Evolutionary conservation across 1,140 invertebrate species (phyloP).

Genomic region (Hestina assimilis): DNA sequence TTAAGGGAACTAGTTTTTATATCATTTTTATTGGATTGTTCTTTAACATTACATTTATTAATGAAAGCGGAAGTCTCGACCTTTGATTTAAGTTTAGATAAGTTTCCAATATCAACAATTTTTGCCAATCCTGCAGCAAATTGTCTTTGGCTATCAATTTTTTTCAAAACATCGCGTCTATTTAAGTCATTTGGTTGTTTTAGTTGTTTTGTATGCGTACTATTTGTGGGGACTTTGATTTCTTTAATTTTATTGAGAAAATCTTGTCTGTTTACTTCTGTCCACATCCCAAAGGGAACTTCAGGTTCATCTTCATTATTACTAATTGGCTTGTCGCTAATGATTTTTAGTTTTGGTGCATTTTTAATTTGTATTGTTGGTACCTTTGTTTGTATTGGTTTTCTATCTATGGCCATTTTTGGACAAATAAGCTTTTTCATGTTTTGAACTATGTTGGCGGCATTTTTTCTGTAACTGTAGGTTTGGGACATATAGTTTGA

Average conservation of each 20-base stretch:
- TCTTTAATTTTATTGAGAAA: conserved; percentile 72
- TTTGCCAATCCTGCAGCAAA: conserved; percentile 40
- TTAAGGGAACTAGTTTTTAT: conserved; percentile 14
- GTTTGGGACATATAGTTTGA: not conserved
- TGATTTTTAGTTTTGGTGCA: conserved; percentile 28
- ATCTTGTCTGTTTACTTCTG: conserved; percentile 65
- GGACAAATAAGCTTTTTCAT: not conserved
- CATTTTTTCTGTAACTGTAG: not conserved
- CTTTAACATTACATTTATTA: conserved; percentile 38
- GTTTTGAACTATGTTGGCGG: not conserved
- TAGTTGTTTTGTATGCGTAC: conserved; percentile 61
- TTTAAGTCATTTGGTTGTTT: conserved; percentile 72
- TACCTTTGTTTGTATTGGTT: conserved; percentile 23
- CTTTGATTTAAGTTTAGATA: conserved; percentile 36
- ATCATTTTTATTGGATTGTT: conserved; percentile 15
- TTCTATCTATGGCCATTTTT: not conserved
- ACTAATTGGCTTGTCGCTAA: conserved; percentile 37
- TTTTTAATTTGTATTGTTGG: no score
- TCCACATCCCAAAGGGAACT: conserved; percentile 73
- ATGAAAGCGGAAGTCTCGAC: conserved; percentile 45
- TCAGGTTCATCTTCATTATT: conserved; percentile 54
- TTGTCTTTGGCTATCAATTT: conserved; percentile 68
- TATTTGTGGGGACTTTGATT: conserved; percentile 50
- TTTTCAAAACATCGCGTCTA: conserved; percentile 64
- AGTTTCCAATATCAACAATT: conserved; percentile 32